Conservation (phyloP, 1,140 invertebrate genomes). For the Rhopalosiphum padi region DNA sequence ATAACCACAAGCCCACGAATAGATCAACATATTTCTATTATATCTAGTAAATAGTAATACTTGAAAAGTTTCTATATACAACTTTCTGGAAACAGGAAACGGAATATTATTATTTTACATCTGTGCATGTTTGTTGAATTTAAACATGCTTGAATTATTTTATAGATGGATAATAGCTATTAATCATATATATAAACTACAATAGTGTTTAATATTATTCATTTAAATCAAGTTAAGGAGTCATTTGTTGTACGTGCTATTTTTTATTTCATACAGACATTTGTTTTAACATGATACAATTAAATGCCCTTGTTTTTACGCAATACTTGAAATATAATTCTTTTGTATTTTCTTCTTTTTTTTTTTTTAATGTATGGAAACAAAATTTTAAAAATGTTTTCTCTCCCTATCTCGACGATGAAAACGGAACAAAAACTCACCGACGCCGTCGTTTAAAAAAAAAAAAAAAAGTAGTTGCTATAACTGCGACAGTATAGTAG, state of each 20-base stretch:
- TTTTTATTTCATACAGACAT: not conserved
- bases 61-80: not conserved
- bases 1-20: not conserved
- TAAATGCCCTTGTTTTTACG: not conserved
- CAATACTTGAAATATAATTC: constrained; percentile 11
- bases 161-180: not conserved
- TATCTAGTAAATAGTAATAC: too few species aligned
- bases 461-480: constrained; percentile 14
- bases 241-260: not conserved
- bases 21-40: not conserved
- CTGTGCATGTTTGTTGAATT: not conserved
- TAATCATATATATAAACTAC: not conserved
- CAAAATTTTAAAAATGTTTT: constrained; percentile 26
- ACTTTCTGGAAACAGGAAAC: not conserved
- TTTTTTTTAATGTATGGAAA: constrained; percentile 29
- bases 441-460: not conserved
- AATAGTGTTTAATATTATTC: not conserved
- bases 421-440: constrained; percentile 35
- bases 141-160: not conserved
- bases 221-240: not conserved
- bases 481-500: not conserved
- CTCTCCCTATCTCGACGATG: constrained; percentile 17
- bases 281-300: constrained; percentile 26
- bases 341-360: constrained; percentile 32
- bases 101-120: not conserved